These are phyloP conservation scores for Drosophila seclusa DNA, from an alignment of 2,888 invertebrate genomes.

Conservation along the genomic window DNA sequence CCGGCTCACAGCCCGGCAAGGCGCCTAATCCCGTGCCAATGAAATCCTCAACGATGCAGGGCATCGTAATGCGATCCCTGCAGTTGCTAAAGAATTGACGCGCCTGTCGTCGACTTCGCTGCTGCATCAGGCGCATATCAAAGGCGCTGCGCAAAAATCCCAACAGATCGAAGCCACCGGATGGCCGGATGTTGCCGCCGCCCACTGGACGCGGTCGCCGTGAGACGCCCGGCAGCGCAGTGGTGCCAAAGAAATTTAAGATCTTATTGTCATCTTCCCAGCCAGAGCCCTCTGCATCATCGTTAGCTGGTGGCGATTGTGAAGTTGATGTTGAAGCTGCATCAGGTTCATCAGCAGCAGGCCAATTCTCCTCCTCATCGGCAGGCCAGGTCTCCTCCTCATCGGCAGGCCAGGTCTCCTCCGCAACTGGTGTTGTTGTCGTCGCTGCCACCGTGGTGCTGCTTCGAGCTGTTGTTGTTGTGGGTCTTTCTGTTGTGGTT, in stretches of 20 bases:
- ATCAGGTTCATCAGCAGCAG: conserved; percentile 26
- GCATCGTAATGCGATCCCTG: conserved; percentile 90
- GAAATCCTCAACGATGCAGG: conserved; percentile 94
- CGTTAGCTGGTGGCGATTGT: conserved; percentile 55
- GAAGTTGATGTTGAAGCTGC: conserved; percentile 49
- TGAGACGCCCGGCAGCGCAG: conserved; percentile 60
- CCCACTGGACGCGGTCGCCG: conserved; percentile 77
- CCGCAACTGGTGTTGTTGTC: conserved; percentile 40
- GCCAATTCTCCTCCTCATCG: conserved; percentile 13
- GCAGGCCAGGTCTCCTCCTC: conserved; percentile 25
- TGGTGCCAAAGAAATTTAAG: conserved; percentile 57
- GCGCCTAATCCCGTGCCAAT: conserved; percentile 87
- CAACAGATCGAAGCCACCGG: conserved; percentile 82
- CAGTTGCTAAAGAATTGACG: conserved; percentile 86
- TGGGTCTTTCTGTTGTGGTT: conserved; percentile 2
- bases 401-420: not conserved
- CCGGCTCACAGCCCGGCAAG: conserved; percentile 88
- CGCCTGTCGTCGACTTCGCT: conserved; percentile 42
- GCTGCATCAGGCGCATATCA: conserved; percentile 63
- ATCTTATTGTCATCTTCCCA: conserved; percentile 75
- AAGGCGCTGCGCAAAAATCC: conserved; percentile 82
- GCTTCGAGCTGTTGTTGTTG: conserved; percentile 8
- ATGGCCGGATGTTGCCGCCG: conserved; percentile 53
- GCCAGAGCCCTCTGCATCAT: conserved; percentile 87
- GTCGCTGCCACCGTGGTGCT: conserved; percentile 45